Evolutionary conservation across 2,797 vertebrate genomes (phyloP), one percentile per base, ranked within the genome.

Genomic region (Leucoraja ocellata): DNA sequence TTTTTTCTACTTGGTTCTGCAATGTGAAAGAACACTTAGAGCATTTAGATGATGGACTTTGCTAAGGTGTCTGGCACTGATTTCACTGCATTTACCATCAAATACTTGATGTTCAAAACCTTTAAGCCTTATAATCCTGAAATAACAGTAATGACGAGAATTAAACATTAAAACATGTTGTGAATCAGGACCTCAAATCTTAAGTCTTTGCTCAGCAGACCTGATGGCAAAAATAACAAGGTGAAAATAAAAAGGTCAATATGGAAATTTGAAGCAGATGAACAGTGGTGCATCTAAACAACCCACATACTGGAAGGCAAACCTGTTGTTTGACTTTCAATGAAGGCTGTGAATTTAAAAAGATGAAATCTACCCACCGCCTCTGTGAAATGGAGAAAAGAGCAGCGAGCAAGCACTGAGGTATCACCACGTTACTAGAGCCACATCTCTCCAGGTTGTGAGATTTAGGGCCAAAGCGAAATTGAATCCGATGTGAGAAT

Each of bases 121-220:
- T 86, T 88, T 91, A 74, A 28, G 36, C 10, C 36, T 46, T 91
- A 10, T 32, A 25, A 91, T 74, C 90, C 36, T 91, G 68, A 91
- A n/a, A 21, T 5, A 39, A 65, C 63, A 36, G 21, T 39, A 74
- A 54, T 25, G 23, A 84, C 65, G 28, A 88, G 61, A 65, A 68
- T 88, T 88, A 91, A 91, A 39, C 21, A 91, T 36, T 54, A 46
- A 13, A 91, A 74, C 90, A 54, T 71, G 68, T 68, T 46, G 23
- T 36, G 74, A 46, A 74, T 91, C 32, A 91, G 68, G 36, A 23
- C 23, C 36, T 71, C 73, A 39, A 91, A 7, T 39, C 71, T 1
- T 54, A 91, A 91, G 71, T 46, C 25, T 54, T 8, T 88, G 84
- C 16, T 88, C n/a, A 0, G 16, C 61, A 88, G n/a, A 63, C 83